Percentiles rank a stretch among this genome's conserved stretches.
Conservation (phyloP, 2,888 invertebrate species). For the Fragum whitleyi region DNA sequence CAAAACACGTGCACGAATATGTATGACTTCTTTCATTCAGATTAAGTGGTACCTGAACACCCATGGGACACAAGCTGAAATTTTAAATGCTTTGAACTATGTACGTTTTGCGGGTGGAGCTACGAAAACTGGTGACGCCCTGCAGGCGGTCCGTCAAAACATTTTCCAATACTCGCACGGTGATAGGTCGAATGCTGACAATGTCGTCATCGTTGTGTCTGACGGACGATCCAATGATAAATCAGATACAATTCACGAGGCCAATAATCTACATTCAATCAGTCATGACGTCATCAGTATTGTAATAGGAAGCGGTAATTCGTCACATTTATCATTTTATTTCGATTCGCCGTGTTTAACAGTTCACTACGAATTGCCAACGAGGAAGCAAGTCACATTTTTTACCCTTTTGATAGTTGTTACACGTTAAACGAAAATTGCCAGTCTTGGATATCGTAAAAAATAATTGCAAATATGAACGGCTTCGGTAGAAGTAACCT, state of each 20-base stretch:
- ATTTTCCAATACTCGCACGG: conserved; percentile 30
- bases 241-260: conserved; percentile 38
- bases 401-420: too few relatives aligned
- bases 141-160: conserved; percentile 36
- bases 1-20: too few relatives aligned
- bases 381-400: too few relatives aligned
- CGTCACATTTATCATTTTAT: too few relatives aligned
- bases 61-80: conserved; percentile 17
- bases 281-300: conserved; percentile 56
- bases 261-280: conserved; percentile 38
- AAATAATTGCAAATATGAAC: too few relatives aligned
- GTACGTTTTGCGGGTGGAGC: conserved; percentile 40
- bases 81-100: conserved; percentile 17
- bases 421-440: too few relatives aligned
- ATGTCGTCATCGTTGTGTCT: conserved; percentile 59
- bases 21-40: too few relatives aligned
- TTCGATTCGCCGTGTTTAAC: too few relatives aligned
- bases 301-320: conserved; percentile 45
- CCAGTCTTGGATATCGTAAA: too few relatives aligned
- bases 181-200: conserved; percentile 44
- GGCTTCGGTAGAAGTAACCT: too few relatives aligned
- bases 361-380: too few relatives aligned
- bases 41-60: conserved; percentile 46
- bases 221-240: conserved; percentile 55
- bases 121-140: conserved; percentile 47